phyloP scores from a whole-genome alignment of 2,888 invertebrate species.

The Stenolophus ochropezus region DNA sequence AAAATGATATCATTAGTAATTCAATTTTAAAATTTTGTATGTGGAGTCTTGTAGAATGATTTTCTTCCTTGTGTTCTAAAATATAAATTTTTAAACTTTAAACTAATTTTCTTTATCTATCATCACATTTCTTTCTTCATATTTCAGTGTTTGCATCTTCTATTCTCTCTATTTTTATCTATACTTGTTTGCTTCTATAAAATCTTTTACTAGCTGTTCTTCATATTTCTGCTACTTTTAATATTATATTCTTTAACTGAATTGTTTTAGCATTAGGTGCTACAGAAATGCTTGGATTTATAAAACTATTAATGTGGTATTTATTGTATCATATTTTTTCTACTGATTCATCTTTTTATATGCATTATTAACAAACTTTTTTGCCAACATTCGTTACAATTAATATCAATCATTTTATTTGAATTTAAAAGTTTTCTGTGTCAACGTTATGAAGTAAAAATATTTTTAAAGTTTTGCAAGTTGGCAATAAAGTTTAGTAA shows the following conservation, averaged over 20 bases:
- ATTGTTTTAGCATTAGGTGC: neutral
- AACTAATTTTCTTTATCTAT: neutral
- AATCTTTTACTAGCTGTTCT: neutral
- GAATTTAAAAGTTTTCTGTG: no score
- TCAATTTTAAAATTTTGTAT: neutral
- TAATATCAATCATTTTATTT: no score
- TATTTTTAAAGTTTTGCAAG: no score
- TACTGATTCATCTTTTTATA: neutral
- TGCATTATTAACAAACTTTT: neutral
- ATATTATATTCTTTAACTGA: neutral
- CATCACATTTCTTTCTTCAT: neutral
- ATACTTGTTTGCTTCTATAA: neutral
- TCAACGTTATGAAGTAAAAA: no score
- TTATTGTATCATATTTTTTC: neutral
- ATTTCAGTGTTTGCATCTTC: neutral
- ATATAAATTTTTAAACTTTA: neutral
- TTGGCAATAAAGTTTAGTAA: neutral
- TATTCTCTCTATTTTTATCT: neutral
- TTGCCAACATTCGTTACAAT: no score
- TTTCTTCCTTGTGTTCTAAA: neutral
- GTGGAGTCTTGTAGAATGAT: neutral
- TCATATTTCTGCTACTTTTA: neutral
- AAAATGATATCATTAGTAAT: no score
- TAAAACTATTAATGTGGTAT: neutral
- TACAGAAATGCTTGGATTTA: neutral